Evolutionary conservation across 2,888 invertebrate species (phyloP).

Genomic region (Helicoverpa assulta): DNA sequence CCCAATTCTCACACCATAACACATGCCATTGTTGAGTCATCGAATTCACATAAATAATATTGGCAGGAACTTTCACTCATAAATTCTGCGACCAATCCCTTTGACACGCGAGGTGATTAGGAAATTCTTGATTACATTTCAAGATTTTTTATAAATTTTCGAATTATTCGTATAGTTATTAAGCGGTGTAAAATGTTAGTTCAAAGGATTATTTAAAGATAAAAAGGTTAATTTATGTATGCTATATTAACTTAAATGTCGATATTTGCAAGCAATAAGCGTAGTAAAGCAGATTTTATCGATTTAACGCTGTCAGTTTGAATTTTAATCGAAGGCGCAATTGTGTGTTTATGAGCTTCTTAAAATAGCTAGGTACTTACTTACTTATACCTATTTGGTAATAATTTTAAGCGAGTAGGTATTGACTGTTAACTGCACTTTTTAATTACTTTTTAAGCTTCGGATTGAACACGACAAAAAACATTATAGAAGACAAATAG

Average conservation of each 20-base stretch:
- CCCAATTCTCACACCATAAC: background rate
- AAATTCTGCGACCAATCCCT: slow-evolving; percentile 1
- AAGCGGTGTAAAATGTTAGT: too few species aligned
- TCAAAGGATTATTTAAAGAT: too few species aligned
- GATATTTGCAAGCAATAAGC: slow-evolving; percentile 17
- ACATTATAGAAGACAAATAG: background rate
- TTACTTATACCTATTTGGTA: too few species aligned
- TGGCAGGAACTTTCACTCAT: slow-evolving; percentile 1
- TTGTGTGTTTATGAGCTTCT: slow-evolving; percentile 3
- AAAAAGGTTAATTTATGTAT: too few species aligned
- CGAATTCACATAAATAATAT: background rate
- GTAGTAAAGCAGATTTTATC: slow-evolving; percentile 30
- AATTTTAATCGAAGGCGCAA: slow-evolving; percentile 37
- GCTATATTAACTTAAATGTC: slow-evolving; percentile 14
- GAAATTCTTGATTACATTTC: background rate
- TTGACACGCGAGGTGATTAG: background rate
- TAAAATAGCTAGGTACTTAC: background rate
- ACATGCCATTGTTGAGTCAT: background rate
- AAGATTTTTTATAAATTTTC: too few species aligned
- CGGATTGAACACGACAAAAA: too few species aligned
- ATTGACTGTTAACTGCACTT: too few species aligned
- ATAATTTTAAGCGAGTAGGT: too few species aligned
- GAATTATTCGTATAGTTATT: too few species aligned
- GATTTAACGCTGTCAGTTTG: slow-evolving; percentile 32
- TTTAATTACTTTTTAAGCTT: too few species aligned